Conservation (phyloP, 2,888 invertebrate species). For the Ctenicera cuprea region DNA sequence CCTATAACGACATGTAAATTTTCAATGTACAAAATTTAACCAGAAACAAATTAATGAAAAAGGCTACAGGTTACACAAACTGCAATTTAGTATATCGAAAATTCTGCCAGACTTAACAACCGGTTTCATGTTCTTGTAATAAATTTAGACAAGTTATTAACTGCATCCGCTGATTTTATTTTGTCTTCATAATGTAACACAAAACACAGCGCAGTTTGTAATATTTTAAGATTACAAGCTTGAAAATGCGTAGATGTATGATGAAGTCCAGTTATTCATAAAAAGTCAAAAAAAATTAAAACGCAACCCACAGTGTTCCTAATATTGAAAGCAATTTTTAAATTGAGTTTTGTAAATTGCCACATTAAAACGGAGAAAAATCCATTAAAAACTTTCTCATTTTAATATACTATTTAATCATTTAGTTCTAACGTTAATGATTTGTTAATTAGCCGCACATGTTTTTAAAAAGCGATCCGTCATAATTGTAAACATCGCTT, state of each 20-base stretch:
- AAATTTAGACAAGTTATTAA: conserved; percentile 52
- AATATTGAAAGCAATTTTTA: conserved; percentile 30
- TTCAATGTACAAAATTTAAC: conserved; percentile 17
- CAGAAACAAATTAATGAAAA: conserved; percentile 31
- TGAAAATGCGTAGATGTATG: conserved; percentile 14
- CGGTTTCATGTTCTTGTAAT: conserved; percentile 50
- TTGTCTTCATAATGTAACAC: conserved; percentile 38
- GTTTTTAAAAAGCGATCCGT: conserved; percentile 17
- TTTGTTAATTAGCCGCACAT: conserved; percentile 39
- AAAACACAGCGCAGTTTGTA: conserved; percentile 24
- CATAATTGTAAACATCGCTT: conserved; percentile 30
- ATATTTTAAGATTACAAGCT: conserved; percentile 31
- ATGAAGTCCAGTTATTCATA: neutral
- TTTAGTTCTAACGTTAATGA: conserved; percentile 20
- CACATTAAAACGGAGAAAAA: conserved; percentile 22
- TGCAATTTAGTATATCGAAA: conserved; percentile 43
- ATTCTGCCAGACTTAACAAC: conserved; percentile 47
- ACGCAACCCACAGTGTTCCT: conserved; percentile 11
- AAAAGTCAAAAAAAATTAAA: conserved; percentile 3
- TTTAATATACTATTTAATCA: conserved; percentile 23
- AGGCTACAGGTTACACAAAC: conserved; percentile 25
- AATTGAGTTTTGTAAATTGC: conserved; percentile 22
- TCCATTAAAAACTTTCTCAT: conserved; percentile 29
- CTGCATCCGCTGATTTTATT: conserved; percentile 45
- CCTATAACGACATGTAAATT: neutral